phyloP scores from a whole-genome alignment of 2,888 invertebrate genomes.

The Trypoxylon attenuatum region DNA sequence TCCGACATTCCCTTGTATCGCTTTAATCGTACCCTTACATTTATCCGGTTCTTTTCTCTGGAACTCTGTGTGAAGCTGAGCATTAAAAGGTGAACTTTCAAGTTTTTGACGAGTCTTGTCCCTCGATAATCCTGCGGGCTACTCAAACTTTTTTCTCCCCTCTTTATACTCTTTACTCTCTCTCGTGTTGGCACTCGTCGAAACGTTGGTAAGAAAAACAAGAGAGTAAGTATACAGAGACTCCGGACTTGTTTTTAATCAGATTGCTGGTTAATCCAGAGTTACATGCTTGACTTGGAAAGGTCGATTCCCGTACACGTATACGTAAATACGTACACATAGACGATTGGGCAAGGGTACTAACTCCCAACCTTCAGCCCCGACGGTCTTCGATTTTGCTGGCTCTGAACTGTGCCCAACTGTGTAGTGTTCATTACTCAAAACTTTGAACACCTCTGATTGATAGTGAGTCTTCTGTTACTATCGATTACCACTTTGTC shows the following conservation, averaged over 20 bases:
- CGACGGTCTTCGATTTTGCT: not conserved
- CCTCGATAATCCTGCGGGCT: conserved; percentile 4
- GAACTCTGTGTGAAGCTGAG: conserved; percentile 51
- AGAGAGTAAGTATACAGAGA: not conserved
- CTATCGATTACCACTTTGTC: not conserved
- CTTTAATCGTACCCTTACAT: conserved; percentile 52
- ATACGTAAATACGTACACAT: not conserved
- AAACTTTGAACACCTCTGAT: not conserved
- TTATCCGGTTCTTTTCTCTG: conserved; percentile 33
- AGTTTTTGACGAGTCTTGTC: conserved; percentile 40
- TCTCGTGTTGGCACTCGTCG: not conserved
- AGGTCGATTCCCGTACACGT: not conserved
- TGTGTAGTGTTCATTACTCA: not conserved
- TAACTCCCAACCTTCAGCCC: not conserved
- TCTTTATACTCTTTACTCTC: not conserved
- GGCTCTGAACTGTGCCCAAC: not conserved
- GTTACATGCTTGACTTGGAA: not conserved
- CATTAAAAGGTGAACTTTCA: conserved; percentile 48
- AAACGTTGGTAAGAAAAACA: not conserved
- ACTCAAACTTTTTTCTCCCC: conserved; percentile 5
- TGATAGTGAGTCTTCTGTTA: not conserved
- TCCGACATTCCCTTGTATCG: conserved; percentile 46
- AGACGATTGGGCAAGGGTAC: not conserved
- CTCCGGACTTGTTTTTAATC: not conserved
- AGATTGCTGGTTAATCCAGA: not conserved